A percentile compares a stretch with the other conserved stretches of the same genome.
Conservation (phyloP, 2,113 vertebrate species). For the Oncorhynchus keta region DNA sequence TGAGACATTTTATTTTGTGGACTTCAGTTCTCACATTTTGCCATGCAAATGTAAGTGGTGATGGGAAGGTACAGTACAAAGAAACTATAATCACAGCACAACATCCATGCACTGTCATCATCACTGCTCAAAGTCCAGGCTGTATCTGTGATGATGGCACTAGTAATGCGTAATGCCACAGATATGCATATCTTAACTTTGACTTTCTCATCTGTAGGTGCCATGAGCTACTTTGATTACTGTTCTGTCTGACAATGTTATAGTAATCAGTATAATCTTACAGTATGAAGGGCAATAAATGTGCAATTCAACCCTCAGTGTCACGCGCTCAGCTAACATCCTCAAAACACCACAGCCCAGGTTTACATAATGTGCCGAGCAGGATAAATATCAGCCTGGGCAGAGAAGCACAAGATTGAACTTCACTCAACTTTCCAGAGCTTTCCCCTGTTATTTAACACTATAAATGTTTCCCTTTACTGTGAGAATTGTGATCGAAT, state of each 20-base stretch:
- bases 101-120: not conserved
- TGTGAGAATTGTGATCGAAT: too few relatives aligned
- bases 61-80: not conserved
- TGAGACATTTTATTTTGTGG: not conserved
- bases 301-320: not conserved
- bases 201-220: too few relatives aligned
- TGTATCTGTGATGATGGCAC: too few relatives aligned
- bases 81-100: not conserved
- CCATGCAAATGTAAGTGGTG: not conserved
- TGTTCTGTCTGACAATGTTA: not conserved
- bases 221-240: not conserved
- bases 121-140: too few relatives aligned
- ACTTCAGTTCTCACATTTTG: slow-evolving; percentile 1
- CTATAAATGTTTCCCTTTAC: too few relatives aligned
- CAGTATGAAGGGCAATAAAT: not conserved
- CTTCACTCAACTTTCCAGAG: too few relatives aligned
- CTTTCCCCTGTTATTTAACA: too few relatives aligned
- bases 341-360: not conserved
- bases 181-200: not conserved
- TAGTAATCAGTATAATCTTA: too few relatives aligned
- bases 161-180: too few relatives aligned
- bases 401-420: too few relatives aligned
- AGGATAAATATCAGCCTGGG: too few relatives aligned
- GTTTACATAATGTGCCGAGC: not conserved
- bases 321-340: not conserved